Evolutionary conservation across 2,888 invertebrate species (phyloP).

Genomic region (Bembecia ichneumoniformis): DNA sequence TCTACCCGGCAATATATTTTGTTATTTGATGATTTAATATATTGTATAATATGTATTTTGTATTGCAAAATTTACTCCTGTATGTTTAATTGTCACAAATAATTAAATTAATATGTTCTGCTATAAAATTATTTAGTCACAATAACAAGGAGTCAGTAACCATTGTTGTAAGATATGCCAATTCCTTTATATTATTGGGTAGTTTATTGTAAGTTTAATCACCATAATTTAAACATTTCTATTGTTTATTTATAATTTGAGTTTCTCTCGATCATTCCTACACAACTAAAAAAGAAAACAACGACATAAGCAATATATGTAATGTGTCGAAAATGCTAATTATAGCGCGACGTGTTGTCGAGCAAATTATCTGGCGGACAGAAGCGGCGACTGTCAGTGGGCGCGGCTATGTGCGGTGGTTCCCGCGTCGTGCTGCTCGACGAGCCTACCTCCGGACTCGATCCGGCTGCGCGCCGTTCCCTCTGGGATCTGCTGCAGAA

Average conservation of each 20-base stretch:
- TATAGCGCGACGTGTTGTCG: slow-evolving; percentile 68
- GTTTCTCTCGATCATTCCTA: background rate
- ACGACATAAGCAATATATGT: background rate
- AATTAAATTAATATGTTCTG: too few relatives aligned
- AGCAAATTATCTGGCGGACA: slow-evolving; percentile 91
- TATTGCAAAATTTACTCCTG: too few relatives aligned
- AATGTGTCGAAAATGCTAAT: slow-evolving; percentile 5
- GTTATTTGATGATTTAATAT: too few relatives aligned
- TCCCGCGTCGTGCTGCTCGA: slow-evolving; percentile 82
- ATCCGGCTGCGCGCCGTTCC: slow-evolving; percentile 88
- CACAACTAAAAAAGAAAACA: too few relatives aligned
- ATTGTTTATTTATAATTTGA: background rate
- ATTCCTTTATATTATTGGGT: too few relatives aligned
- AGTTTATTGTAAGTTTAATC: too few relatives aligned
- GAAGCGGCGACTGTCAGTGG: slow-evolving; percentile 90
- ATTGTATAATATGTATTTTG: too few relatives aligned
- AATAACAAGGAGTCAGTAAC: too few relatives aligned
- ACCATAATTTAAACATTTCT: background rate
- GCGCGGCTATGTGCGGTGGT: slow-evolving; percentile 89
- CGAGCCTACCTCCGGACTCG: slow-evolving; percentile 92
- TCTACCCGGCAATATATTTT: too few relatives aligned
- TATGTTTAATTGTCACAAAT: too few relatives aligned
- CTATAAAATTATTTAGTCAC: too few relatives aligned
- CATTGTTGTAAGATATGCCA: too few relatives aligned
- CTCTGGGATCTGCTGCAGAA: slow-evolving; percentile 88